Conservation (phyloP, 2,888 invertebrate species). For the Eumerus sabulonum region DNA sequence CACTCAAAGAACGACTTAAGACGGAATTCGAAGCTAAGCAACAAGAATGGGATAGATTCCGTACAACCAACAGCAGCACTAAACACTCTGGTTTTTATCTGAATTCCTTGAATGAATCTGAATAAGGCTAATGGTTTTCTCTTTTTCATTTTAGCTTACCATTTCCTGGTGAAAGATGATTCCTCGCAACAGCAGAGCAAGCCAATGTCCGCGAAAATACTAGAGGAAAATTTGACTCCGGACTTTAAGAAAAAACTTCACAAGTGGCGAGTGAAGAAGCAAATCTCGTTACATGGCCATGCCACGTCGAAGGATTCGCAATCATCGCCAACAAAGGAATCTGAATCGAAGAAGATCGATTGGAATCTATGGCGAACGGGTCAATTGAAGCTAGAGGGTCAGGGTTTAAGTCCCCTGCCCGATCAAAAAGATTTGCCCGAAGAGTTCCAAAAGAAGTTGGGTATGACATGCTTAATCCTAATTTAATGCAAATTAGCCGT, state of each 20-base stretch:
- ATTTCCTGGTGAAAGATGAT: conserved; percentile 73
- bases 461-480: conserved; percentile 74
- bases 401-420: conserved; percentile 79
- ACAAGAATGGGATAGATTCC: conserved; percentile 81
- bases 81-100: conserved; percentile 59
- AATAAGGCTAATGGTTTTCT: not conserved
- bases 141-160: conserved; percentile 66
- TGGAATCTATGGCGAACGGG: conserved; percentile 83
- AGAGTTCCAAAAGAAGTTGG: conserved; percentile 90
- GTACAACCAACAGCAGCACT: conserved; percentile 38
- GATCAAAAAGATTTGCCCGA: conserved; percentile 86
- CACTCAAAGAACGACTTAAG: conserved; percentile 86
- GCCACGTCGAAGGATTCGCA: conserved; percentile 70
- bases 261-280: conserved; percentile 88
- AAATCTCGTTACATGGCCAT: conserved; percentile 70
- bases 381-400: conserved; percentile 77
- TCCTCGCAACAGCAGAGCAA: conserved; percentile 73
- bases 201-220: conserved; percentile 73
- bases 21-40: conserved; percentile 87
- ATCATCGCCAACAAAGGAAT: conserved; percentile 72
- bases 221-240: conserved; percentile 86
- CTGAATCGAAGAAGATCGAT: conserved; percentile 81
- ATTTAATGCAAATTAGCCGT: not conserved
- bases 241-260: conserved; percentile 91
- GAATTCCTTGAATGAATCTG: not conserved